A percentile compares a stretch with the other conserved stretches of the same genome.
Conservation (phyloP, 2,888 invertebrate genomes). For the Teinopalpus imperialis region DNA sequence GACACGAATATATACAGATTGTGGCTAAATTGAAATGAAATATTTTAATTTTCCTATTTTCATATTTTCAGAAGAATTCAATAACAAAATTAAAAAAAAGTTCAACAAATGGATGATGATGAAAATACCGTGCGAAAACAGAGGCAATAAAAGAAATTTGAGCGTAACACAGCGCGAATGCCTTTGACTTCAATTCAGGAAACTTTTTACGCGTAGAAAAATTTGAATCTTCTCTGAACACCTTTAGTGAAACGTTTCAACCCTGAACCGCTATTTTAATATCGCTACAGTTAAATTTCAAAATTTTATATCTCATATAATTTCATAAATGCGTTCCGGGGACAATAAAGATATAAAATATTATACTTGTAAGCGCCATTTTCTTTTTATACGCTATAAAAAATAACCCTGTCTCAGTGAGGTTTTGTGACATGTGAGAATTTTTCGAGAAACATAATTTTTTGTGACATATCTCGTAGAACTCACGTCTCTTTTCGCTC, state of each 20-base stretch:
- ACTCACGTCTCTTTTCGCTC: slow-evolving; percentile 21
- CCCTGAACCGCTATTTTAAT: slow-evolving; percentile 14
- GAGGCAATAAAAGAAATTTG: neutral
- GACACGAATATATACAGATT: too few relatives aligned
- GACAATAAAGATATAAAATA: slow-evolving; percentile 37
- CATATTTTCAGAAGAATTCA: too few relatives aligned
- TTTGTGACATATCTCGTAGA: slow-evolving; percentile 29
- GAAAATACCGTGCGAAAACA: neutral
- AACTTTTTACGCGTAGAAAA: slow-evolving; percentile 2
- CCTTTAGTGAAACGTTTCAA: neutral
- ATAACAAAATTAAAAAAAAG: too few relatives aligned
- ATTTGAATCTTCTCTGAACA: neutral
- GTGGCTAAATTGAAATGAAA: too few relatives aligned
- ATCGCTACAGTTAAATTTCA: slow-evolving; percentile 13
- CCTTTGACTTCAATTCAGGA: neutral
- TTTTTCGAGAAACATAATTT: slow-evolving; percentile 32
- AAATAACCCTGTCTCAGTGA: slow-evolving; percentile 33
- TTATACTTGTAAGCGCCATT: slow-evolving; percentile 36
- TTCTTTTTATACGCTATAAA: slow-evolving; percentile 39
- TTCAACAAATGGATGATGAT: too few relatives aligned
- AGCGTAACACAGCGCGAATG: neutral
- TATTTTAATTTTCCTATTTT: too few relatives aligned
- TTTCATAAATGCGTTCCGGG: slow-evolving; percentile 34
- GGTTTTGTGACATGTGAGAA: slow-evolving; percentile 34
- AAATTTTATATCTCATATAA: slow-evolving; percentile 27